Evolutionary conservation across 2,797 vertebrate species (phyloP).

Genomic region (Liasis olivaceus): DNA sequence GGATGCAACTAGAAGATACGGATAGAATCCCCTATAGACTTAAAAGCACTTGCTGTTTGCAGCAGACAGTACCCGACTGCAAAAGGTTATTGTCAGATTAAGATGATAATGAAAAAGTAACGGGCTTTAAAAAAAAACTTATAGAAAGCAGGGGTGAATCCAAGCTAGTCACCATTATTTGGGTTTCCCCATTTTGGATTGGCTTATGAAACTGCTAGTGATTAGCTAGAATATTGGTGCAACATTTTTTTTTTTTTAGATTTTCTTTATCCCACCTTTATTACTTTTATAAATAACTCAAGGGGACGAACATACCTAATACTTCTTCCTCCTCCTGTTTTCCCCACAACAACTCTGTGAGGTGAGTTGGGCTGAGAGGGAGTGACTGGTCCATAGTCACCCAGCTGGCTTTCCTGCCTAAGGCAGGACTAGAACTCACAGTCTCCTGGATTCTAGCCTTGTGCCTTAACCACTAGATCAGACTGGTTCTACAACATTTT

Average conservation of each 20-base stretch:
- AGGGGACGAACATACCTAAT: too few relatives aligned
- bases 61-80: neutral
- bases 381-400: too few relatives aligned
- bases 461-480: too few relatives aligned
- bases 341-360: too few relatives aligned
- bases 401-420: too few relatives aligned
- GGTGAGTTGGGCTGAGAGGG: too few relatives aligned
- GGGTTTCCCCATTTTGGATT: neutral
- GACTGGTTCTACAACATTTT: neutral
- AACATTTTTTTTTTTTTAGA: too few relatives aligned
- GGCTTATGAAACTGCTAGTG: neutral
- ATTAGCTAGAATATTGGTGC: neutral
- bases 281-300: too few relatives aligned
- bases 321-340: too few relatives aligned
- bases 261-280: too few relatives aligned
- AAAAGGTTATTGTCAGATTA: neutral
- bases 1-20: neutral
- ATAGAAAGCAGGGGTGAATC: neutral
- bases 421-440: too few relatives aligned
- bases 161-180: neutral
- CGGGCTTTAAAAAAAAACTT: neutral
- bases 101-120: neutral
- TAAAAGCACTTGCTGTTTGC: neutral
- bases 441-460: too few relatives aligned
- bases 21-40: neutral